A percentile compares a stretch with the other conserved stretches of the same genome.
These are phyloP conservation scores for Ochotona curzoniae DNA, from an alignment of 2,113 vertebrate genomes.

Conservation along the genomic window DNA sequence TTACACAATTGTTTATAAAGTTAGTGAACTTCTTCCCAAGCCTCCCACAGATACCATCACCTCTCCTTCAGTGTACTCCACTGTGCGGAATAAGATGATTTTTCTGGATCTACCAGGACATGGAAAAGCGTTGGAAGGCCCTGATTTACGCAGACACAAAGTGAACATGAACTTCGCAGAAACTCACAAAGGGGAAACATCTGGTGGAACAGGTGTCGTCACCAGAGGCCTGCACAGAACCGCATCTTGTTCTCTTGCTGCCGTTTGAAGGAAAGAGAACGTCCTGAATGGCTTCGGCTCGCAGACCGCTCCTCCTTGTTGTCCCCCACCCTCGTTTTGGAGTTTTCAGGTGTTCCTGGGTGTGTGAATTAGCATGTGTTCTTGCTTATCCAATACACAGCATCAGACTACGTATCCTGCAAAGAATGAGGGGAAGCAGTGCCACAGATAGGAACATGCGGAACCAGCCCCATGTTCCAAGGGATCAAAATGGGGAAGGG, in stretches of 20 bases:
- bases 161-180: neutral
- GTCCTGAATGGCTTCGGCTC: neutral
- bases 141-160: neutral
- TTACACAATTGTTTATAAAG: neutral
- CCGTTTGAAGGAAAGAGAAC: neutral
- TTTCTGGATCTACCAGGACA: neutral
- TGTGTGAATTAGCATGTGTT: neutral
- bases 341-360: neutral
- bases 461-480: neutral
- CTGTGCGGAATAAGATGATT: neutral
- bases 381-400: neutral
- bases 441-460: rapidly evolving
- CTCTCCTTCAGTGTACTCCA: neutral
- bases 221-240: neutral
- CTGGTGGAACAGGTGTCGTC: neutral
- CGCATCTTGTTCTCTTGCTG: neutral
- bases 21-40: neutral
- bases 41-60: neutral
- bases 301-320: neutral
- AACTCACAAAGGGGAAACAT: neutral
- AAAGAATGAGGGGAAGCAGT: neutral
- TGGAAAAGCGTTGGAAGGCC: neutral
- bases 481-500: neutral
- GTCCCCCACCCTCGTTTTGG: neutral
- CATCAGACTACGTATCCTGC: neutral